Base-by-base conservation (phyloP, 1,140 invertebrate species). In the Agrilus planipennis region DNA sequence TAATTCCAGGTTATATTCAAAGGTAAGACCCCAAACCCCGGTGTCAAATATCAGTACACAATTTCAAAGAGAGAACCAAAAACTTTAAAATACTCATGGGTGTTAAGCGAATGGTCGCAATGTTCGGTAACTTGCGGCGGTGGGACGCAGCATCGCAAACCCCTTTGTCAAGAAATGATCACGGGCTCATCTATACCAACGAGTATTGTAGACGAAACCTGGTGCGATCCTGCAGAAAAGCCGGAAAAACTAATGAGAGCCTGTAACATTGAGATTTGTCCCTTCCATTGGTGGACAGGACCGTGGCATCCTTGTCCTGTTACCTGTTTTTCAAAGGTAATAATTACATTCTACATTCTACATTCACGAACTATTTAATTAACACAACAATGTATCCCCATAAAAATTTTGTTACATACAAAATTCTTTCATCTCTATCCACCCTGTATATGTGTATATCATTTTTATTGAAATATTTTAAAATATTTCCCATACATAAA, bases 41-140 rank as follows among this genome's bases (percentile, higher is more conserved):
- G 86, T 11, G 69, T 91, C 11, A 69, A 69, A 37, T 90, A 85
- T 64, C 84, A 90, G 61, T 92, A 89, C 64, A 85, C 81, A 0
- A 67, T 84, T 36, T 78, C 79, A 10, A 78, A 79, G 37, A 66
- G 67, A 64, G 54, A 75, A 71, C 36, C 50, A 2, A 63, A 58
- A 60, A 77, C 60, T 55, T 77, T 64, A 57, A 66, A 72, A 55
- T 81, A 80, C 57, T 53, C 66, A 7, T 93, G 89, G 86, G 64
- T 77, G 9, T 69, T 81, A 42, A 72, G 75, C 2, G 81, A 83
- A 35, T 89, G 84, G 83, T 76, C 79, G 2, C 67, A 82, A 16
- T 90, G 85, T 60, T 81, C 82, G 3, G 73, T 68, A 4, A 79
- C 80, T 5, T 89, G 86, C 62, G 85, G 84, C 11, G 68, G 74